Percentiles rank a stretch among this genome's conserved stretches.
Conservation (phyloP, 1,140 invertebrate genomes). For the Halictus rubicundus region DNA sequence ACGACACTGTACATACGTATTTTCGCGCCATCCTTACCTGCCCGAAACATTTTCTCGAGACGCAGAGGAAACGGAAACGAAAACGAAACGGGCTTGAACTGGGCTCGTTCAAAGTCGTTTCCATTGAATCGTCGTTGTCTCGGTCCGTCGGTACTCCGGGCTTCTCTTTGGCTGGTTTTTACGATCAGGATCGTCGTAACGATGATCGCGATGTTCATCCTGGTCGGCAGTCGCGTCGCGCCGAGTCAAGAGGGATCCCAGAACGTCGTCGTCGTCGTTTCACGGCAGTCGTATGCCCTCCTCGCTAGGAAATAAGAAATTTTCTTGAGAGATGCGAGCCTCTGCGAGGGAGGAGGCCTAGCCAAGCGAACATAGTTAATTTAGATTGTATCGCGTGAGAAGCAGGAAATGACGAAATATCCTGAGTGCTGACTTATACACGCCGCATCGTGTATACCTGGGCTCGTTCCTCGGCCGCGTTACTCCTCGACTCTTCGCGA, state of each 20-base stretch:
- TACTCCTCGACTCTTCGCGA: constrained; percentile 69
- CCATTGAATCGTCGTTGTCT: background rate
- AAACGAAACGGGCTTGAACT: no score
- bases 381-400: constrained; percentile 82
- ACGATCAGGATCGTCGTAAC: background rate
- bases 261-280: constrained; percentile 12
- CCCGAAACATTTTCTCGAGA: no score
- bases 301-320: constrained; percentile 78
- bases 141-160: no score
- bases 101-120: background rate
- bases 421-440: constrained; percentile 80
- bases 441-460: constrained; percentile 58
- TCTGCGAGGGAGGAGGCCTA: constrained; percentile 75
- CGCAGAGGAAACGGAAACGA: no score
- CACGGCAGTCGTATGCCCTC: constrained; percentile 58
- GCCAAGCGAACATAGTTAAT: constrained; percentile 81
- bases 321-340: constrained; percentile 75
- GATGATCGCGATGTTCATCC: constrained; percentile 3
- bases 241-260: constrained; percentile 31
- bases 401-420: constrained; percentile 82
- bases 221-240: background rate
- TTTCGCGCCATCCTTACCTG: no score
- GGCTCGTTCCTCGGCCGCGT: constrained; percentile 64
- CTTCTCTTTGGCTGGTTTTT: background rate
- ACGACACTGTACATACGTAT: no score